Conservation (phyloP, 2,797 vertebrate genomes). For the Sternotherus odoratus region DNA sequence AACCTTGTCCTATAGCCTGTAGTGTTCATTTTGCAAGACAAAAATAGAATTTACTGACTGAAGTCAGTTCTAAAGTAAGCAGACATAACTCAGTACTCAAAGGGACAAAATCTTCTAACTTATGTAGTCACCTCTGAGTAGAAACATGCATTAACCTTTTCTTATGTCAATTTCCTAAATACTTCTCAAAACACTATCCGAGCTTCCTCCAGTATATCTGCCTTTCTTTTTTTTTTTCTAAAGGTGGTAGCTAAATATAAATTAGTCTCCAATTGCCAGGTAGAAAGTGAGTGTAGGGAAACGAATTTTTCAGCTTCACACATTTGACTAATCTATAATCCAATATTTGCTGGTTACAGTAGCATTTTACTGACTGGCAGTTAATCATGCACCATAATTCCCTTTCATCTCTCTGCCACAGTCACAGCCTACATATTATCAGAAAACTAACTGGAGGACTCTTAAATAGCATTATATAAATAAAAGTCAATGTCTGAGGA, state of each 20-base stretch:
- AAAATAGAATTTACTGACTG: not conserved
- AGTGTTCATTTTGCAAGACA: not conserved
- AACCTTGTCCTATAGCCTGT: too few relatives aligned
- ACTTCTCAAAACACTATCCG: not conserved
- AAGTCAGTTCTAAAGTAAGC: not conserved
- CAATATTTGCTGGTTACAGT: not conserved
- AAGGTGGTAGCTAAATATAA: too few relatives aligned
- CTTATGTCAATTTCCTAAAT: not conserved
- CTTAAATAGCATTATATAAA: too few relatives aligned
- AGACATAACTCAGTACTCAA: not conserved
- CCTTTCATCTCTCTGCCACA: not conserved
- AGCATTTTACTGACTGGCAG: not conserved
- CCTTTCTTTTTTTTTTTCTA: too few relatives aligned
- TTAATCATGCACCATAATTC: accelerated
- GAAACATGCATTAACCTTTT: not conserved
- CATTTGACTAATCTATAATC: not conserved
- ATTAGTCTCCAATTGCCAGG: too few relatives aligned
- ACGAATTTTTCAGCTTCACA: not conserved
- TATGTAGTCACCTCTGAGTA: not conserved
- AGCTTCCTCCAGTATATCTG: not conserved
- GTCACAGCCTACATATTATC: too few relatives aligned
- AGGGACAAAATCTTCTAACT: not conserved
- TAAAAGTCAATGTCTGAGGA: not conserved
- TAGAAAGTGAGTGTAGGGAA: not conserved
- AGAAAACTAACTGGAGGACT: too few relatives aligned